These are phyloP conservation scores for Acanthococcus lagerstroemiae DNA, from an alignment of 2,888 invertebrate genomes.

Conservation along the genomic window DNA sequence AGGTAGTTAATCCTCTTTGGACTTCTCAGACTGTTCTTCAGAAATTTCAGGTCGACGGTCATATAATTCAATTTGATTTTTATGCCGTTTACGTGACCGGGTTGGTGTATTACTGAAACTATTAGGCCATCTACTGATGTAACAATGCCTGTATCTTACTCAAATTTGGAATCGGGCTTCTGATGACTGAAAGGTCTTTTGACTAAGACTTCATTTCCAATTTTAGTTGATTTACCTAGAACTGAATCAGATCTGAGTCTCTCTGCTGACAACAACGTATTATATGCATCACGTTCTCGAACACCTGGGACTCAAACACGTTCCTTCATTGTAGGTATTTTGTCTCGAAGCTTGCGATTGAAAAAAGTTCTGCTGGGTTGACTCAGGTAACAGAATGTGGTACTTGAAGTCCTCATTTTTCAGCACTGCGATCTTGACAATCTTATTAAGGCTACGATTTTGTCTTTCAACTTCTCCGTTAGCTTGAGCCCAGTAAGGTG, in stretches of 20 bases:
- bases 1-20: too few relatives aligned
- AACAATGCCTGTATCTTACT: conserved; percentile 1
- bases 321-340: background rate
- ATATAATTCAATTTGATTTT: conserved; percentile 9
- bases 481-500: conserved; percentile 8
- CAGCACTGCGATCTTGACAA: background rate
- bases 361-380: conserved; percentile 1
- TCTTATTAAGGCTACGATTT: background rate
- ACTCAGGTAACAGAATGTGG: background rate
- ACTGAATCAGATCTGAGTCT: background rate
- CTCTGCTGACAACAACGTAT: background rate
- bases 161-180: conserved; percentile 4
- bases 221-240: background rate
- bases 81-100: background rate
- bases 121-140: background rate
- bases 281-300: background rate
- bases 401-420: background rate
- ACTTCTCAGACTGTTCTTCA: too few relatives aligned
- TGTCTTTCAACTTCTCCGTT: conserved; percentile 14
- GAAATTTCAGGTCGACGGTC: too few relatives aligned
- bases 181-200: background rate
- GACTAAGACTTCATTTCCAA: background rate
- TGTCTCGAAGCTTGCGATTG: background rate
- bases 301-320: background rate
- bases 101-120: background rate